Percentiles rank a stretch among this genome's conserved stretches.
These are phyloP conservation scores for Palaemon carinicauda DNA, from an alignment of 1,140 invertebrate species.

Conservation along the genomic window DNA sequence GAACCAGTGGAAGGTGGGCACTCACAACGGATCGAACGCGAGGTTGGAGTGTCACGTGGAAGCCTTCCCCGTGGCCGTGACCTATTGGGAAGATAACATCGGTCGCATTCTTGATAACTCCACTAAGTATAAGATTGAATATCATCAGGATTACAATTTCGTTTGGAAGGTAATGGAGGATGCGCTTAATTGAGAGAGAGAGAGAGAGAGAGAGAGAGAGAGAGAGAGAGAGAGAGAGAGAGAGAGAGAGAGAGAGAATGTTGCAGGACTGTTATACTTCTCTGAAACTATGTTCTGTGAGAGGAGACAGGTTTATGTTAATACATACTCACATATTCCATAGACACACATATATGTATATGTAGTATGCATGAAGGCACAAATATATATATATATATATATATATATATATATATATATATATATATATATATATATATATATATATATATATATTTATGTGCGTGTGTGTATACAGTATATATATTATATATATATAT, in stretches of 20 bases:
- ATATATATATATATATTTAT: neutral
- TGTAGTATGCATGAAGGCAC: too few species aligned
- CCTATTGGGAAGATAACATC: slow-evolving; percentile 84
- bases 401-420: neutral
- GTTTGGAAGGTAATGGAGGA: slow-evolving; percentile 45
- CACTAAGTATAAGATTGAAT: slow-evolving; percentile 68
- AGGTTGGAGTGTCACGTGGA: slow-evolving; percentile 80
- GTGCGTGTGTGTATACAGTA: too few species aligned
- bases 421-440: neutral
- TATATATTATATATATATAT: neutral
- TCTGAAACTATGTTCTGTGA: too few species aligned
- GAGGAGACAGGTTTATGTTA: too few species aligned
- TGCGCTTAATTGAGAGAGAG: neutral
- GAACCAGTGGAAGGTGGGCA: slow-evolving; percentile 77
- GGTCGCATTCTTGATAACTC: slow-evolving; percentile 73
- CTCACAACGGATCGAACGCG: slow-evolving; percentile 74
- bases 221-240: neutral
- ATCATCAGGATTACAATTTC: slow-evolving; percentile 30
- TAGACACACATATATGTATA: too few species aligned
- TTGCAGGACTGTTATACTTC: too few species aligned
- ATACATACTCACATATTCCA: too few species aligned
- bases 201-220: neutral
- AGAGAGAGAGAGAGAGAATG: neutral
- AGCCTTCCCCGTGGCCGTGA: slow-evolving; percentile 84
- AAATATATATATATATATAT: neutral